Base-by-base conservation (phyloP, 2,888 invertebrate genomes). In the Pyralis farinalis region DNA sequence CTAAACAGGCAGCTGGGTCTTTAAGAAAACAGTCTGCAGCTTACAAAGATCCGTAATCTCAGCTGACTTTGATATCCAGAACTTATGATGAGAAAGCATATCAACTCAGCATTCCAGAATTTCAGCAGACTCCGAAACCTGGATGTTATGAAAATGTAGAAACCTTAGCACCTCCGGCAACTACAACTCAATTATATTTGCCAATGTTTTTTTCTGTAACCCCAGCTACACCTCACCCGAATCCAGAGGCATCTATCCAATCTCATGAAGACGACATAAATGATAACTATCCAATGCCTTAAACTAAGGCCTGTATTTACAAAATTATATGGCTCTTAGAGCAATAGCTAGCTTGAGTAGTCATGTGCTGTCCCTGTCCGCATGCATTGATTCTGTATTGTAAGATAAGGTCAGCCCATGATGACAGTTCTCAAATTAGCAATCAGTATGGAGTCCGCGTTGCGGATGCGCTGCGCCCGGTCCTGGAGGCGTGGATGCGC, bases 321-420 rank as follows among this genome's bases (percentile, higher is more conserved):
- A 41, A 43, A 47, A n/a, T n/a, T 47, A 43, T 43, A 47, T 47
- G 43, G 46, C 43, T 42, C 42, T 42, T 42, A 42, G 46, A 41
- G 46, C 43, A 36, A 43, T 43, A 47, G 46, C 39, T 47, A 47
- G 46, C 43, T 47, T 43, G 46, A 47, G 43, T 43, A 47, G 34
- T 47, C 46, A 47, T 47, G 46, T 47, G 46, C 46, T 47, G 43
- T 47, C 43, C 43, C 46, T 47, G 46, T 47, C 46, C 43, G 46
- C 46, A 47, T 43, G 46, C 43, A 42, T 39, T 12, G 43, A 47
- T 47, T 44, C 44, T 42, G 42, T 44, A 47, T 47, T 47, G 39
- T 42, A 40, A 43, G 42, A 44, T 44, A 44, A 44, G 44, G 42
- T 44, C 42, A 40, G 40, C 47, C 40, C 42, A 44, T 42, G 27